These are phyloP conservation scores for Maniola jurtina DNA, from an alignment of 1,140 invertebrate species.

Conservation along the genomic window DNA sequence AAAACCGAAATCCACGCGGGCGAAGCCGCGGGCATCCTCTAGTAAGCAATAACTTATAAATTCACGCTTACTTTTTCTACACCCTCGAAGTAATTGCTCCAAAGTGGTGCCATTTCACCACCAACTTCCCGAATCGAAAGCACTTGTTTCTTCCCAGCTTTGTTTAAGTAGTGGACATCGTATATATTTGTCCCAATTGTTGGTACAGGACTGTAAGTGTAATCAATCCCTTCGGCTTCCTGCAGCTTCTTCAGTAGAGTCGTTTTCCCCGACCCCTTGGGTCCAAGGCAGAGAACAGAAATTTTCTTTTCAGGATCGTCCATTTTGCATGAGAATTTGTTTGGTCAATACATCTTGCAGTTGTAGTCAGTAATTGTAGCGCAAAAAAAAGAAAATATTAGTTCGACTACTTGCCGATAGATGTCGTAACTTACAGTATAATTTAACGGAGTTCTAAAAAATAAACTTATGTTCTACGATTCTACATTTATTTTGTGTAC, in stretches of 20 bases:
- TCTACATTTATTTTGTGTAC: too few species aligned
- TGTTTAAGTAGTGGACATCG: conserved; percentile 79
- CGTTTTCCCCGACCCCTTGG: conserved; percentile 88
- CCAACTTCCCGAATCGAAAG: conserved; percentile 83
- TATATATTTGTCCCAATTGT: conserved; percentile 89
- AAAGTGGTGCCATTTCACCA: conserved; percentile 88
- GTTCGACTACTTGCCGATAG: conserved; percentile 44
- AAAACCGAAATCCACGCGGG: too few species aligned
- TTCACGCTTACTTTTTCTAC: conserved; percentile 80
- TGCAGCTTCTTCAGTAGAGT: conserved; percentile 87
- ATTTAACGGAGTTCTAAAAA: not conserved
- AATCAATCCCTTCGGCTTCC: conserved; percentile 82
- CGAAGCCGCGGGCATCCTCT: too few species aligned
- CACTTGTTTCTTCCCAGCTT: conserved; percentile 72
- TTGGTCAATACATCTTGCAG: conserved; percentile 42
- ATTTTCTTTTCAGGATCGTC: conserved; percentile 71
- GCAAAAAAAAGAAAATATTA: conserved; percentile 12
- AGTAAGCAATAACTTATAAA: not conserved
- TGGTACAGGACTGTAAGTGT: conserved; percentile 85
- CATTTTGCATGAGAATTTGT: conserved; percentile 41
- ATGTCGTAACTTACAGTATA: conserved; percentile 32
- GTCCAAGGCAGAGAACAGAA: conserved; percentile 85
- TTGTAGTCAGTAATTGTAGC: too few species aligned
- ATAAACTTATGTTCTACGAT: too few species aligned
- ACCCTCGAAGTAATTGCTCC: conserved; percentile 85